These are phyloP conservation scores for Hippopotamus amphibius DNA, from an alignment of 2,113 vertebrate species.

Conservation along the genomic window DNA sequence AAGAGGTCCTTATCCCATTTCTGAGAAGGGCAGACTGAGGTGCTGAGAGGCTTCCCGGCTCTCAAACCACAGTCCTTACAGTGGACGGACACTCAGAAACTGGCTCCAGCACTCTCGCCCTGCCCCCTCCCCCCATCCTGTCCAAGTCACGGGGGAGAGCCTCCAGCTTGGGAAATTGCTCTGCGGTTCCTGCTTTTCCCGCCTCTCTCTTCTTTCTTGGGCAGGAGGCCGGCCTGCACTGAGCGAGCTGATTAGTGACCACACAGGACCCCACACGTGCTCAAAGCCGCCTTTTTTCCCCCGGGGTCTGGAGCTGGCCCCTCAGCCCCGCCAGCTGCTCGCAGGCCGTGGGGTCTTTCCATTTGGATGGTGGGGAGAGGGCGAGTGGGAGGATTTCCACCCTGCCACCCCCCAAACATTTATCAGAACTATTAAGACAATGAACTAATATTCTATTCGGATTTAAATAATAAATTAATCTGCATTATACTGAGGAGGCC, in stretches of 20 bases:
- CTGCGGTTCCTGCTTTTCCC: background rate
- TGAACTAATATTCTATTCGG: constrained; percentile 85
- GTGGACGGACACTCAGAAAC: background rate
- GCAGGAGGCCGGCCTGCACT: fast-evolving
- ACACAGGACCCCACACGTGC: background rate
- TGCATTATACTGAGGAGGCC: constrained; percentile 84
- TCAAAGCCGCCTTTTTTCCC: background rate
- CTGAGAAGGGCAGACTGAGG: background rate
- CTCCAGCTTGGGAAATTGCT: background rate
- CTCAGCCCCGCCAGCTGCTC: background rate
- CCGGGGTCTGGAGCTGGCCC: background rate
- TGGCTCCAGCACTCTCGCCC: too few species aligned
- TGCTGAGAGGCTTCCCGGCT: background rate
- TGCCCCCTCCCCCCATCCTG: too few species aligned
- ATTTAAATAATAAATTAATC: constrained; percentile 86
- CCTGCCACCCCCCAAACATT: constrained; percentile 26
- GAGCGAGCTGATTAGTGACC: background rate
- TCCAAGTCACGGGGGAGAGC: background rate
- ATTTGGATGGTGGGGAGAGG: background rate
- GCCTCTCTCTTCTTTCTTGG: background rate
- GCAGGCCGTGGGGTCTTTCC: background rate
- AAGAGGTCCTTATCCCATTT: background rate
- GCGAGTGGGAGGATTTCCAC: background rate
- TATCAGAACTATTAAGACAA: constrained; percentile 78
- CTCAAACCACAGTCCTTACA: background rate